phyloP scores from a whole-genome alignment of 2,888 invertebrate genomes.

The Schizaphis graminum region DNA sequence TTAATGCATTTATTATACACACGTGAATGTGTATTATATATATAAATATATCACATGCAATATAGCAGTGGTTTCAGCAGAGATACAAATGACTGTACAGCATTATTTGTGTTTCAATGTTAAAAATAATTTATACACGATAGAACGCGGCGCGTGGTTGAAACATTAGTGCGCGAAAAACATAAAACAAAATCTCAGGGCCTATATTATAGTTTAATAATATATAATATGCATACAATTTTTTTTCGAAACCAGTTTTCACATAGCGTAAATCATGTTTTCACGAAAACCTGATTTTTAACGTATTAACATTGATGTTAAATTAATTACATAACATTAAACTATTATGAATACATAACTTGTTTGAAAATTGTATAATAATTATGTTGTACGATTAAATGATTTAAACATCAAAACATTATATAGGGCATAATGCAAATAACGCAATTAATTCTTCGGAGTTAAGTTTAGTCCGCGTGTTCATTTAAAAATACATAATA shows the following conservation, averaged over 20 bases:
- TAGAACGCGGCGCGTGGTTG: not conserved
- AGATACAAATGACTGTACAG: not conserved
- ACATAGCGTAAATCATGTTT: conserved; percentile 23
- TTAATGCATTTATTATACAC: conserved; percentile 5
- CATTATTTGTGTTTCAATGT: not conserved
- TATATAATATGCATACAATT: not conserved
- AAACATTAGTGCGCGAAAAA: not conserved
- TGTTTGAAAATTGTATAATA: conserved; percentile 4
- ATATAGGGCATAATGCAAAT: not conserved
- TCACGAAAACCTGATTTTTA: conserved; percentile 34
- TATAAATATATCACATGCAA: not conserved
- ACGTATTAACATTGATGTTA: conserved; percentile 36
- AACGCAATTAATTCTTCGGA: not conserved
- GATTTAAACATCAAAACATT: not conserved
- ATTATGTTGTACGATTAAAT: conserved; percentile 25
- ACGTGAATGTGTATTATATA: not conserved
- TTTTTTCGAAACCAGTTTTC: conserved; percentile 27
- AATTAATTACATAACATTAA: conserved; percentile 35
- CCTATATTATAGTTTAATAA: not conserved
- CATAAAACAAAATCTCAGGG: not conserved
- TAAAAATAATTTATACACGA: conserved; percentile 11
- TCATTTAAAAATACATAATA: not conserved
- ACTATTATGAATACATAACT: conserved; percentile 21
- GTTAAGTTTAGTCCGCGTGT: not conserved
- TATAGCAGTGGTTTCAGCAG: not conserved